phyloP scores from a whole-genome alignment of 2,888 invertebrate species.

The Leptarthrus brevirostris region DNA sequence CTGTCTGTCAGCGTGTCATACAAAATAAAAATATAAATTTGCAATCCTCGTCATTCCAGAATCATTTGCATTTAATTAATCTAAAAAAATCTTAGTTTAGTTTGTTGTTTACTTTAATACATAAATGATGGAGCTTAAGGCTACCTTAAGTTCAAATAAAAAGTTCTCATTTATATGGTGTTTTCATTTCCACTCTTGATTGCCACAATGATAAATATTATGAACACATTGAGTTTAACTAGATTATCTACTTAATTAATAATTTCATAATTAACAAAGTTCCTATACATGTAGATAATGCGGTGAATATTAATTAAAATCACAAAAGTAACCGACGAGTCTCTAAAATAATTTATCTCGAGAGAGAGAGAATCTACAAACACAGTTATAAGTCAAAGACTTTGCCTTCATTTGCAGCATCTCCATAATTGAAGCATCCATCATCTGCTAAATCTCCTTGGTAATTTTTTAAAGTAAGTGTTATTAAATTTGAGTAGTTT shows the following conservation, averaged over 20 bases:
- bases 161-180: background rate
- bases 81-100: background rate
- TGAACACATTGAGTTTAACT: conserved; percentile 25
- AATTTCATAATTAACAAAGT: background rate
- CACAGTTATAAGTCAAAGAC: conserved; percentile 69
- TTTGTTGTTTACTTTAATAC: background rate
- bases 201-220: conserved; percentile 11
- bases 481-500: conserved; percentile 74
- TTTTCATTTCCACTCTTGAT: background rate
- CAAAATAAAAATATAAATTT: background rate
- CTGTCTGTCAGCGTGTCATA: background rate
- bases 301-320: no score
- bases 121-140: no score
- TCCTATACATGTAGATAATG: background rate
- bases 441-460: conserved; percentile 54
- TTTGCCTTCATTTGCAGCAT: conserved; percentile 71
- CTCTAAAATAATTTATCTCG: background rate
- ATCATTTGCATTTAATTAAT: background rate
- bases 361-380: background rate
- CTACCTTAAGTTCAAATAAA: background rate
- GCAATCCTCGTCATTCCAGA: background rate
- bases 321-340: background rate
- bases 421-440: conserved; percentile 67
- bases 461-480: conserved; percentile 71
- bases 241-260: background rate